These are phyloP conservation scores for Hozukius guyotensis DNA, from an alignment of 2,797 vertebrate genomes.

Conservation along the genomic window DNA sequence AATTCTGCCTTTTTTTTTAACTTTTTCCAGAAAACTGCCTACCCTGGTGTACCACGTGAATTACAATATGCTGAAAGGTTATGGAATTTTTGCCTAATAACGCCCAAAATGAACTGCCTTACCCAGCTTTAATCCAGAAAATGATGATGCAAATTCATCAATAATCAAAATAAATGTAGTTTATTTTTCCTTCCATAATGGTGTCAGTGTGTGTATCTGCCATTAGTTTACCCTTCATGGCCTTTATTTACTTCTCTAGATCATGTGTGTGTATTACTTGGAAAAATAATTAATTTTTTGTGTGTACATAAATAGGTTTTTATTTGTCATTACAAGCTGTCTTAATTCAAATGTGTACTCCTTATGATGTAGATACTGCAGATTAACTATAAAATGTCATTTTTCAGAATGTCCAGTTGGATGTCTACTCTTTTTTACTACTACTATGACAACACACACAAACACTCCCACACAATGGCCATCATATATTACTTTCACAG, in stretches of 20 bases:
- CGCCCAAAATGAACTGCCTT: too few species aligned
- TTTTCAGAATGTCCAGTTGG: not conserved
- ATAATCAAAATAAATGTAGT: not conserved
- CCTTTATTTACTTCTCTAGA: not conserved
- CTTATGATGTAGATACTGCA: not conserved
- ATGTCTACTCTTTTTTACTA: not conserved
- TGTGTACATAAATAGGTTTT: not conserved
- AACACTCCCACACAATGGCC: not conserved
- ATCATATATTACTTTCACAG: slow-evolving; percentile 40
- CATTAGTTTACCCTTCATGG: not conserved
- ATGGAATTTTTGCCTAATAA: too few species aligned
- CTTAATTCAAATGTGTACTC: not conserved
- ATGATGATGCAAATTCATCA: not conserved
- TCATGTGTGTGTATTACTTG: not conserved
- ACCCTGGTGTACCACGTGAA: too few species aligned
- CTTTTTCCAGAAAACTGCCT: too few species aligned
- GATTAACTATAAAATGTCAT: not conserved
- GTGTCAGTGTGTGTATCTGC: not conserved
- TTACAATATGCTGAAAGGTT: too few species aligned
- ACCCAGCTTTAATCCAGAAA: not conserved
- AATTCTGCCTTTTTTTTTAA: too few species aligned
- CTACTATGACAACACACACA: slow-evolving; percentile 2
- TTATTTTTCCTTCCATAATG: not conserved
- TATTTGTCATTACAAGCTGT: not conserved
- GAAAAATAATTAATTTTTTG: not conserved